These are phyloP conservation scores for Lottia gigantea DNA, from an alignment of 2,888 invertebrate genomes.

Conservation along the genomic window DNA sequence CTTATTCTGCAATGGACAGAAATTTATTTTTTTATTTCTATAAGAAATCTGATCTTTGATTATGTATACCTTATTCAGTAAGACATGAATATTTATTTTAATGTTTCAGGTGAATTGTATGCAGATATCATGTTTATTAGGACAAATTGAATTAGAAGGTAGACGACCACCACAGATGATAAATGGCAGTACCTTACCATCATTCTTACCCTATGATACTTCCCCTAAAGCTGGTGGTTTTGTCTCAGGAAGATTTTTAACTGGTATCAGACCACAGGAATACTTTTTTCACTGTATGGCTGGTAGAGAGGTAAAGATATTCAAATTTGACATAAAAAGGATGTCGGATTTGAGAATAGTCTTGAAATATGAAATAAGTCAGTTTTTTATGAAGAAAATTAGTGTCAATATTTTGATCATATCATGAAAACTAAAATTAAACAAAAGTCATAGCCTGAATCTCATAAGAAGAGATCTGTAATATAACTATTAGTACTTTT, in stretches of 20 bases:
- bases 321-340: too few species aligned
- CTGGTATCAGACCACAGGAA: conserved; percentile 97
- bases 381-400: too few species aligned
- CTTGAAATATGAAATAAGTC: too few species aligned
- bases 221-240: conserved; percentile 95
- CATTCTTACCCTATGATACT: conserved; percentile 88
- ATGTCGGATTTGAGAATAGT: too few species aligned
- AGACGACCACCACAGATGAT: conserved; percentile 95
- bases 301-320: conserved; percentile 83
- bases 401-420: conserved; percentile 1
- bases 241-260: conserved; percentile 95
- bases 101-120: conserved; percentile 82
- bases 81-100: conserved; percentile 12
- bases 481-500: background rate
- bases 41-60: background rate
- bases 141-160: conserved; percentile 98
- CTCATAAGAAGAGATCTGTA: background rate
- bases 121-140: conserved; percentile 97
- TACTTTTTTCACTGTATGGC: conserved; percentile 99
- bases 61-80: too few species aligned
- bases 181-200: conserved; percentile 88
- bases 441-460: too few species aligned
- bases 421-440: background rate
- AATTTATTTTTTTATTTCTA: too few species aligned
- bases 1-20: too few species aligned